A percentile compares a stretch with the other conserved stretches of the same genome.
Evolutionary conservation across 2,797 vertebrate species (phyloP).

Genomic region (Danio aesculapii): DNA sequence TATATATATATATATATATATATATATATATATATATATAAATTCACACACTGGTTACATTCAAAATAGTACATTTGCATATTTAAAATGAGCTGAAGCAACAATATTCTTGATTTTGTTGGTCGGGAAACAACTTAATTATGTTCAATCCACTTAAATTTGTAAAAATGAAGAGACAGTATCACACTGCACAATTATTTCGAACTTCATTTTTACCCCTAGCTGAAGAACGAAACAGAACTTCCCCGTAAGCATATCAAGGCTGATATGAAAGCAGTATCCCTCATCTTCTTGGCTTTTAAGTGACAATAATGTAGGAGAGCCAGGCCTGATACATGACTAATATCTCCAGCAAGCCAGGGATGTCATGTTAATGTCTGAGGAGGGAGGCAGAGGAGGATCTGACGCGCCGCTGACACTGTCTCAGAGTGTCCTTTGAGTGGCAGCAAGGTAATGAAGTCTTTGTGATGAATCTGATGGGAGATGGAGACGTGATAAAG

Average conservation of each 20-base stretch:
- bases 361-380: conserved; percentile 54
- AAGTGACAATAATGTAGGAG: conserved; percentile 54
- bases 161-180: too few relatives aligned
- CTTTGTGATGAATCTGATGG: conserved; percentile 55
- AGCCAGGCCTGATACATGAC: conserved; percentile 42
- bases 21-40: too few relatives aligned
- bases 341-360: conserved; percentile 54
- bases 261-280: conserved; percentile 17
- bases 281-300: conserved; percentile 27
- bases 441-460: conserved; percentile 61
- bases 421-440: conserved; percentile 40
- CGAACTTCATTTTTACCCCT: not conserved
- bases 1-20: too few relatives aligned
- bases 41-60: too few relatives aligned
- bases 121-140: too few relatives aligned
- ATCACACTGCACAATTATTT: not conserved
- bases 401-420: conserved; percentile 34
- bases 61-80: too few relatives aligned
- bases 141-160: too few relatives aligned
- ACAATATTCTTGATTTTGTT: too few relatives aligned
- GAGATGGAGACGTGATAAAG: conserved; percentile 52
- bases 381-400: conserved; percentile 33
- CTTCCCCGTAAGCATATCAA: not conserved
- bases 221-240: not conserved
- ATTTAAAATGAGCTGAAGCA: too few relatives aligned